Base-by-base conservation (phyloP, 2,888 invertebrate genomes). In the Drosophila helvetica region DNA sequence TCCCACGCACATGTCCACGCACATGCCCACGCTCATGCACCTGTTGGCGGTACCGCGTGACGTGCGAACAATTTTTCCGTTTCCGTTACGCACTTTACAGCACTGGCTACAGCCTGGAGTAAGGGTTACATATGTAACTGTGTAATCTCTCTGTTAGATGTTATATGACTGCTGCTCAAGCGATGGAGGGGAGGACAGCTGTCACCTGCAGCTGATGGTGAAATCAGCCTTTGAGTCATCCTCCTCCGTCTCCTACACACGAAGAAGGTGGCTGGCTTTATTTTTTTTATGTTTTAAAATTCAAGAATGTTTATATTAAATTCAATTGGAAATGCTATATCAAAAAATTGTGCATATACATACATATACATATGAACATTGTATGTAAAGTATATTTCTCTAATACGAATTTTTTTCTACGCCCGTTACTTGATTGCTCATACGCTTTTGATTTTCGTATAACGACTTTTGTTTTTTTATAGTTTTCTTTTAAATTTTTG, bases 211-310 rank as follows among this genome's bases (percentile, higher is more conserved):
- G 54, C 33, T 18, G 30, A 19, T 30, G 53, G 59, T 17, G 30
- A 59, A 59, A 53, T 53, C 43, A 45, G 12, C 46, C 18, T 42
- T 38, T 56, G 18, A 27, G 47, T 61, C 47, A 62, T 48, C 42
- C 47, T 48, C 42, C 47, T 42, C 38, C n/a, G 46, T 33, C 56
- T 46, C 38, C 45, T 15, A 25, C 43, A 43, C 12, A 19, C 18
- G n/a, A 25, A 12, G 25, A 10, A 17, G 5, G 17, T 17, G 50
- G 22, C 22, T 22, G 22, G 5, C 22, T 22, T 22, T 22, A 22
- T 22, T 22, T 22, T 22, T 22, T 2, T 5, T 0, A 8, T 8
- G 1, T 38, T 38, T 38, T 2, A 38, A 38, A 38, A 38, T 2
- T 7, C 15, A 38, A 38, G 38, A 38, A 7, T 38, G 1, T 38